Evolutionary conservation across 2,113 vertebrate genomes (phyloP).

Genomic region (Apus apus): DNA sequence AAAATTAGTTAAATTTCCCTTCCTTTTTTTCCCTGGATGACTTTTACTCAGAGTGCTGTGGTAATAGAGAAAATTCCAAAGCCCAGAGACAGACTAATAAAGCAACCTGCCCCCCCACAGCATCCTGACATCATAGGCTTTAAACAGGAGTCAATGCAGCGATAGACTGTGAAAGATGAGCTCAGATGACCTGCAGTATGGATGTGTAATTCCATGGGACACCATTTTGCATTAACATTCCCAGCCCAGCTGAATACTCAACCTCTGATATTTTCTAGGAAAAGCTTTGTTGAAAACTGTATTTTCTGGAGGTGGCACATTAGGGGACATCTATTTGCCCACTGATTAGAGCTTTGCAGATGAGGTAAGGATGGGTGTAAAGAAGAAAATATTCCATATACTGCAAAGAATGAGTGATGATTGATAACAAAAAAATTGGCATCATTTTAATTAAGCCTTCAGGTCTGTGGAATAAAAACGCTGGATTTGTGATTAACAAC

Average conservation of each 20-base stretch:
- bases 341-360: neutral
- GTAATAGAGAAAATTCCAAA: neutral
- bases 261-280: neutral
- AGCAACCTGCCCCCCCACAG: neutral
- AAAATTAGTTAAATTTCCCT: neutral
- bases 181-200: neutral
- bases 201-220: neutral
- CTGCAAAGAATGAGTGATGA: neutral
- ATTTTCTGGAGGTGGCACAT: neutral
- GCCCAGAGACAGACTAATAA: neutral
- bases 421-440: neutral
- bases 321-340: neutral
- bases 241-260: neutral
- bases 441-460: neutral
- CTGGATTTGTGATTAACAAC: neutral
- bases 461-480: neutral
- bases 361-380: neutral
- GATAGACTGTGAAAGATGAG: neutral
- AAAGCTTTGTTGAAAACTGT: neutral
- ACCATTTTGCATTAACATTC: neutral
- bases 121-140: neutral
- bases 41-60: neutral
- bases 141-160: neutral
- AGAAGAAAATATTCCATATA: neutral
- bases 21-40: neutral